These are phyloP conservation scores for Dromius quadrimaculatus DNA, from an alignment of 2,888 invertebrate species.

Conservation along the genomic window DNA sequence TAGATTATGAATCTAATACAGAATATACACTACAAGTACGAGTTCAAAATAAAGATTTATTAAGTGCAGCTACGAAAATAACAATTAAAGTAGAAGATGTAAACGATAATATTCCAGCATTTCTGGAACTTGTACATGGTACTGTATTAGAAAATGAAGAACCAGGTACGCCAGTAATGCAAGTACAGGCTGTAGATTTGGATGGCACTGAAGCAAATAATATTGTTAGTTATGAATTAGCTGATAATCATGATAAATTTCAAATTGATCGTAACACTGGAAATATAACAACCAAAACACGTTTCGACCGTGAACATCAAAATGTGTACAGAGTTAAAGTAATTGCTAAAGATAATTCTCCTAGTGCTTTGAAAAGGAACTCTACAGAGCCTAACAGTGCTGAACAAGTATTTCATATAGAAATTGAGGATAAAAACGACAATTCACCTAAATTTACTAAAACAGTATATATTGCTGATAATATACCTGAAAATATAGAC, in stretches of 20 bases:
- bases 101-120: conserved; percentile 90
- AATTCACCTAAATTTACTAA: conserved; percentile 92
- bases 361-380: conserved; percentile 77
- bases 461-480: conserved; percentile 78
- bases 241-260: conserved; percentile 80
- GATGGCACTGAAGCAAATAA: conserved; percentile 88
- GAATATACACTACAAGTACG: conserved; percentile 87
- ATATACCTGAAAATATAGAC: conserved; percentile 86
- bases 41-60: conserved; percentile 83
- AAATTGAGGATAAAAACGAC: conserved; percentile 96
- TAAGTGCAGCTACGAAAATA: conserved; percentile 84
- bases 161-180: conserved; percentile 87
- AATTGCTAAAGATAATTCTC: conserved; percentile 90
- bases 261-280: conserved; percentile 88
- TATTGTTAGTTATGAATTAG: conserved; percentile 83
- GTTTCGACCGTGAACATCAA: conserved; percentile 88
- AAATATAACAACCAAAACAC: conserved; percentile 83
- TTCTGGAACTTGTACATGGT: conserved; percentile 84
- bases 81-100: conserved; percentile 86
- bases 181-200: conserved; percentile 83
- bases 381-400: conserved; percentile 79
- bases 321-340: conserved; percentile 91
- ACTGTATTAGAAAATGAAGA: conserved; percentile 89
- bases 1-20: conserved; percentile 88
- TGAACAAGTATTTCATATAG: conserved; percentile 87